Percentiles rank a stretch among this genome's conserved stretches.
These are phyloP conservation scores for Lasiurus cinereus DNA, from an alignment of 2,113 vertebrate genomes.

Conservation along the genomic window DNA sequence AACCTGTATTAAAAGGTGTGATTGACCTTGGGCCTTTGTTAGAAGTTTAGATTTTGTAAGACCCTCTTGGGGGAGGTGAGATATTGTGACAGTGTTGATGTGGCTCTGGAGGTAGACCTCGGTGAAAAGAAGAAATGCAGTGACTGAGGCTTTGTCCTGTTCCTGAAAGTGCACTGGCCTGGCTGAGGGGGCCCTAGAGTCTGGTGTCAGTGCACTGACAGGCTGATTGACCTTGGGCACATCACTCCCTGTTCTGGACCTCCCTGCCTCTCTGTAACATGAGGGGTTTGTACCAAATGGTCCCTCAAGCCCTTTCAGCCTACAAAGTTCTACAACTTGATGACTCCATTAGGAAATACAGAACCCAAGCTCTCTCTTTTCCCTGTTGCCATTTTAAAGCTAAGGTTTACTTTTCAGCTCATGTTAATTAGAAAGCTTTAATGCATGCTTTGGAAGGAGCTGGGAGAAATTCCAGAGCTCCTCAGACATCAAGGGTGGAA, in stretches of 20 bases:
- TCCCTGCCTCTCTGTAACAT: background rate
- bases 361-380: background rate
- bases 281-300: background rate
- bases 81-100: fast-evolving
- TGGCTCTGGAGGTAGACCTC: background rate
- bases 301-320: background rate
- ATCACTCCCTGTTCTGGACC: background rate
- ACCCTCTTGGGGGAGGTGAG: background rate
- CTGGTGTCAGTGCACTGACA: background rate
- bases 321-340: background rate
- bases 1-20: background rate
- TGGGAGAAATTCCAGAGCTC: background rate
- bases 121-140: background rate
- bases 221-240: background rate
- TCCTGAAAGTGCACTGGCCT: background rate
- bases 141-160: background rate
- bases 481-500: background rate
- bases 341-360: background rate
- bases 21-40: conserved; percentile 6
- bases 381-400: background rate
- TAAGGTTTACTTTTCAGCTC: conserved; percentile 10
- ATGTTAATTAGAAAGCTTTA: conserved; percentile 28
- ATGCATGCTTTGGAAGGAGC: background rate
- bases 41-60: background rate
- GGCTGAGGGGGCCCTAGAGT: background rate